Conservation (phyloP, 2,888 invertebrate genomes). For the Acanthopleura granulata region DNA sequence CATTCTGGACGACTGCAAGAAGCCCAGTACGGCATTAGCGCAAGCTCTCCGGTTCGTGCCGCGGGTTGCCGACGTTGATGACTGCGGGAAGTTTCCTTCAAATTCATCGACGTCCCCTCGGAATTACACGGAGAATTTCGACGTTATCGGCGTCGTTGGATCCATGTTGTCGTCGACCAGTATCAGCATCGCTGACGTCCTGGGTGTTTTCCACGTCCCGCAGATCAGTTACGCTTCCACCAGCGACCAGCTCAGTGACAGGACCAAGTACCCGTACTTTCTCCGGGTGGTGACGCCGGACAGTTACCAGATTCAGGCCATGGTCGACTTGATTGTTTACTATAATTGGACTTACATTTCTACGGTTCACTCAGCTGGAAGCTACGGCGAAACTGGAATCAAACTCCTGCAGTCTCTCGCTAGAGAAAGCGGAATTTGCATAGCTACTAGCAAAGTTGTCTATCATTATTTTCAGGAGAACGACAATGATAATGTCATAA, state of each 20-base stretch:
- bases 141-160: slow-evolving; percentile 46
- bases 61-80: background rate
- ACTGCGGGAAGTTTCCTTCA: background rate
- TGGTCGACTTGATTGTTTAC: slow-evolving; percentile 39
- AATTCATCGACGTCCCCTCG: background rate
- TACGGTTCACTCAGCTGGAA: slow-evolving; percentile 79
- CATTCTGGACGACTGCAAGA: slow-evolving; percentile 51
- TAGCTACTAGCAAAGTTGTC: slow-evolving; percentile 34
- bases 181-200: slow-evolving; percentile 41
- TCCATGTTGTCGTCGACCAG: slow-evolving; percentile 40
- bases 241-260: slow-evolving; percentile 47
- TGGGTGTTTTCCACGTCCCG: slow-evolving; percentile 40
- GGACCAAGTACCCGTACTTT: slow-evolving; percentile 45
- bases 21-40: slow-evolving; percentile 40
- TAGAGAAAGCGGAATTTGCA: slow-evolving; percentile 35
- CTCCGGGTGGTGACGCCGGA: slow-evolving; percentile 53
- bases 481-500: slow-evolving; percentile 27
- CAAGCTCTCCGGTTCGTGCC: slow-evolving; percentile 48
- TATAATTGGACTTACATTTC: slow-evolving; percentile 84
- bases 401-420: slow-evolving; percentile 34
- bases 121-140: slow-evolving; percentile 20
- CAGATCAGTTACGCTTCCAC: slow-evolving; percentile 44
- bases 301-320: slow-evolving; percentile 41
- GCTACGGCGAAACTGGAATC: slow-evolving; percentile 47
- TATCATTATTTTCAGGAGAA: background rate